Conservation (phyloP, 1,140 invertebrate species). For the Drosophila paulistorum region DNA sequence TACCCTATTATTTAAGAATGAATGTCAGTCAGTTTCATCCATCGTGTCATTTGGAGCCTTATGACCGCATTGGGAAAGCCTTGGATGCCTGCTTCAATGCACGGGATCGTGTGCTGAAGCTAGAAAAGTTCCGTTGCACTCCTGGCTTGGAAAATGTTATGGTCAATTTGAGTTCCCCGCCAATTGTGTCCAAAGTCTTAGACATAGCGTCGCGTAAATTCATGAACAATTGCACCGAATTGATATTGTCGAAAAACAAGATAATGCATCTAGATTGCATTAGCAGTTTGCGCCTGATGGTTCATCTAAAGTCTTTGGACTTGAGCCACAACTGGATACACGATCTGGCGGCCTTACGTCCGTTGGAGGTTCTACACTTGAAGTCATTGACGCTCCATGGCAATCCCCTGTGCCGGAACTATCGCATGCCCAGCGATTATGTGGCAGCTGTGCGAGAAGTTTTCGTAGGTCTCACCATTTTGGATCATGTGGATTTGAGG, state of each 20-base stretch:
- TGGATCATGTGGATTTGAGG: conserved; percentile 61
- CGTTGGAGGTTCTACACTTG: conserved; percentile 46
- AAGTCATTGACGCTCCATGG: conserved; percentile 83
- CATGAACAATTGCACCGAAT: conserved; percentile 57
- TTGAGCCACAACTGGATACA: conserved; percentile 69
- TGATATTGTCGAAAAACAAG: conserved; percentile 61
- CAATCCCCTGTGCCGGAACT: conserved; percentile 84
- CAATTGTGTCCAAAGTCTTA: conserved; percentile 49
- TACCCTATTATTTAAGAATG: conserved; percentile 63
- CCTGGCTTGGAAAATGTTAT: conserved; percentile 54
- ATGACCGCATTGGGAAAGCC: conserved; percentile 26
- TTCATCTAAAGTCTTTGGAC: conserved; percentile 60
- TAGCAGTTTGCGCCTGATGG: conserved; percentile 46
- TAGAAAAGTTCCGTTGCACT: conserved; percentile 57
- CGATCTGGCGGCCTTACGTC: conserved; percentile 43
- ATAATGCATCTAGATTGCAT: conserved; percentile 45
- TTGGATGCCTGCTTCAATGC: conserved; percentile 52
- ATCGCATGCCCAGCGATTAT: conserved; percentile 82
- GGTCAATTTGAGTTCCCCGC: conserved; percentile 53
- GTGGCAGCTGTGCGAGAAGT: conserved; percentile 80
- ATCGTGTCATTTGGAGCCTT: conserved; percentile 51
- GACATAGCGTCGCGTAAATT: conserved; percentile 53
- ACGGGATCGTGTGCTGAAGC: conserved; percentile 59
- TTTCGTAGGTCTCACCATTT: conserved; percentile 74
- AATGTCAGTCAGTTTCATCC: conserved; percentile 53